Conservation (phyloP, 2,113 vertebrate species). For the Shinisaurus crocodilurus region DNA sequence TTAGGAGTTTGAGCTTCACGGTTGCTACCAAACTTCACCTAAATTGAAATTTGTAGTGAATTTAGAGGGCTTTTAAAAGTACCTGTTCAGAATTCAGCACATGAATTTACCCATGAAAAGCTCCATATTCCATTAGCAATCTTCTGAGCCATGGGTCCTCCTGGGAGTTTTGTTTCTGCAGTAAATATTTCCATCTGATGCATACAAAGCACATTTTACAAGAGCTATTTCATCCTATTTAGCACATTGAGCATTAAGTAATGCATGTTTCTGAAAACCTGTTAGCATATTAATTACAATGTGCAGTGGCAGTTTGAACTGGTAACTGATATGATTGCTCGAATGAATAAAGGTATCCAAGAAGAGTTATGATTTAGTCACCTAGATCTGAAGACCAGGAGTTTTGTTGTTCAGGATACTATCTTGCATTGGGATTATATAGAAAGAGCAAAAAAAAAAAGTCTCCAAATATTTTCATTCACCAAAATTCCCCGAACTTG, state of each 20-base stretch:
- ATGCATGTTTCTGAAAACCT: constrained; percentile 61
- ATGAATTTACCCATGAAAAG: constrained; percentile 47
- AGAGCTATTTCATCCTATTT: constrained; percentile 59
- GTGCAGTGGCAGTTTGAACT: constrained; percentile 54
- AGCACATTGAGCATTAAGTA: constrained; percentile 58
- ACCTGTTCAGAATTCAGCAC: constrained; percentile 43
- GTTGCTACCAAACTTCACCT: background rate
- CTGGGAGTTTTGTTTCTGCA: constrained; percentile 50
- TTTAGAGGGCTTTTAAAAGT: constrained; percentile 34
- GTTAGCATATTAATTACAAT: constrained; percentile 63
- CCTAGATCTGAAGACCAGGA: background rate
- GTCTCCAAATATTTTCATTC: too few relatives aligned
- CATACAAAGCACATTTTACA: constrained; percentile 58
- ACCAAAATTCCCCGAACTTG: background rate
- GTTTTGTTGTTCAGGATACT: background rate
- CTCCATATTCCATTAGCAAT: constrained; percentile 50
- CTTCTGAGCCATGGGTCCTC: constrained; percentile 53
- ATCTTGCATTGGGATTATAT: background rate
- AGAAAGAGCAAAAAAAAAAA: background rate
- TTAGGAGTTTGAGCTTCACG: background rate
- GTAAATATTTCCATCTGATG: constrained; percentile 39
- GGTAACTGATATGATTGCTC: constrained; percentile 24
- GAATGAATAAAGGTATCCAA: background rate
- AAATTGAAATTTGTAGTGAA: background rate
- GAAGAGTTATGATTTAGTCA: background rate